These are phyloP conservation scores for Anguilla japonica DNA, from an alignment of 2,113 vertebrate species.

Conservation along the genomic window DNA sequence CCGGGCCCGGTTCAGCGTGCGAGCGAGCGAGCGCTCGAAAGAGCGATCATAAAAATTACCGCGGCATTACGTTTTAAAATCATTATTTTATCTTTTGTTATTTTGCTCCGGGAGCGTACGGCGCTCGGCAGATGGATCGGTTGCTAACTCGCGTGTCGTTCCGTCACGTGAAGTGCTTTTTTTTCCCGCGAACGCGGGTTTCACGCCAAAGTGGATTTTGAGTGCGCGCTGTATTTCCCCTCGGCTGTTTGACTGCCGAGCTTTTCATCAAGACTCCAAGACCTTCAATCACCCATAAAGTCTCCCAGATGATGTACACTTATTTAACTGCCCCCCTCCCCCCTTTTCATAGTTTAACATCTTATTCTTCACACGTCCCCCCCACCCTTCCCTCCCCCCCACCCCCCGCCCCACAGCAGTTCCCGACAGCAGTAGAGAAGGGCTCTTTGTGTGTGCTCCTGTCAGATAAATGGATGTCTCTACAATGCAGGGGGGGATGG, in stretches of 20 bases:
- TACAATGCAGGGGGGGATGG: constrained; percentile 24
- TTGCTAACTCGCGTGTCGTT: neutral
- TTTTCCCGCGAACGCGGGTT: neutral
- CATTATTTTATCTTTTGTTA: neutral
- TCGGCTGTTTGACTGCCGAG: neutral
- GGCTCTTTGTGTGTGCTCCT: constrained; percentile 6
- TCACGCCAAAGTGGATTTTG: neutral
- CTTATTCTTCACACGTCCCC: neutral
- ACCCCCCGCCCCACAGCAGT: neutral
- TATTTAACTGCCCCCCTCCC: constrained; percentile 18
- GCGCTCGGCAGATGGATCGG: neutral
- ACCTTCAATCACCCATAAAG: constrained; percentile 10
- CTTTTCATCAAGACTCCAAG: neutral
- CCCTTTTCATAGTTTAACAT: neutral
- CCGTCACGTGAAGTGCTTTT: neutral
- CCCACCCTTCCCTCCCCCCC: neutral
- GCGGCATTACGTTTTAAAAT: too few relatives aligned
- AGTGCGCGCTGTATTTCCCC: constrained; percentile 11
- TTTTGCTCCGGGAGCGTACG: neutral
- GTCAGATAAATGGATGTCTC: constrained; percentile 17
- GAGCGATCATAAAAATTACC: neutral
- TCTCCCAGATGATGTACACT: neutral
- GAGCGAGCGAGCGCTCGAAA: neutral
- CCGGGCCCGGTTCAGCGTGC: neutral
- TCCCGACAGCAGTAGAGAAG: neutral